Conservation (phyloP, 2,888 invertebrate genomes). For the Amorpha juglandis region DNA sequence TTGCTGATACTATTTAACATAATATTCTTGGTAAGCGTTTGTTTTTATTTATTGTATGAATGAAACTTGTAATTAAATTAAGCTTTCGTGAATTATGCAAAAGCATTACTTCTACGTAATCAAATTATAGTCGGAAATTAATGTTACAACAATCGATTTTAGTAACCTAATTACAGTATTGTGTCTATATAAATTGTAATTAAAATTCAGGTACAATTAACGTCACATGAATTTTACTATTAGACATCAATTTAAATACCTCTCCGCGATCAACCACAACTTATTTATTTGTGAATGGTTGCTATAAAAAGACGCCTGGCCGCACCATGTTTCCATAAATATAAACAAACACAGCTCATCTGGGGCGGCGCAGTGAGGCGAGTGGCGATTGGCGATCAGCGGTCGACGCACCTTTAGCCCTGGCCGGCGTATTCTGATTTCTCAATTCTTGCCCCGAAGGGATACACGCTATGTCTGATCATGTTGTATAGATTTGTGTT, state of each 20-base stretch:
- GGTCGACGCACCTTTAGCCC: background rate
- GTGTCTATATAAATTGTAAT: too few species aligned
- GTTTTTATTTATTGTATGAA: background rate
- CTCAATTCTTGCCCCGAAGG: background rate
- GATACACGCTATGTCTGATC: background rate
- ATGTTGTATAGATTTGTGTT: too few species aligned
- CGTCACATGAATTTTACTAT: background rate
- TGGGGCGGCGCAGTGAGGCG: background rate
- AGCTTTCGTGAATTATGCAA: background rate
- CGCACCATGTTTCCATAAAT: slow-evolving; percentile 18
- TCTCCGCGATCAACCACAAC: background rate
- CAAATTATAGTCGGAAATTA: background rate
- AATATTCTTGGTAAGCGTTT: slow-evolving; percentile 88
- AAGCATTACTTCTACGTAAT: background rate
- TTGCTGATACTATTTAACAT: slow-evolving; percentile 89
- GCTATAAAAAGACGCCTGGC: slow-evolving; percentile 17
- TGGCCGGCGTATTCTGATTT: background rate
- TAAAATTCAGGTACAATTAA: too few species aligned
- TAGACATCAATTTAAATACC: background rate
- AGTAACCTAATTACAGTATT: slow-evolving; percentile 24
- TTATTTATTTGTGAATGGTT: background rate
- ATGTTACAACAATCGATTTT: slow-evolving; percentile 18
- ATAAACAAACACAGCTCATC: slow-evolving; percentile 24
- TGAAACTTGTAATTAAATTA: background rate
- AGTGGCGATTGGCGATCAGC: background rate